Base-by-base conservation (phyloP, 2,113 vertebrate genomes). In the Nesogale talazaci region DNA sequence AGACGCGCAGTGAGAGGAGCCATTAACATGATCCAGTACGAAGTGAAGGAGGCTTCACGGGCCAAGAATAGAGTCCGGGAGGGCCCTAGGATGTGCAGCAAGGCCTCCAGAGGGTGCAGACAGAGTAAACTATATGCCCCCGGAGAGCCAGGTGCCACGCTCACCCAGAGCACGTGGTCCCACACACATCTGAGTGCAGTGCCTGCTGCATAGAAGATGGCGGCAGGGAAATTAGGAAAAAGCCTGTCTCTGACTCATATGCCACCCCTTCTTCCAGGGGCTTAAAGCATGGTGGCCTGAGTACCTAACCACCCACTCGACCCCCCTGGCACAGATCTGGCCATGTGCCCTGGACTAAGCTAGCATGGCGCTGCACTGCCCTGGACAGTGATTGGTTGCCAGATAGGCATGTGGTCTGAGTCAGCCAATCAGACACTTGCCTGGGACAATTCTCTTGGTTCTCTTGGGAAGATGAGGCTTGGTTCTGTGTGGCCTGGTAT, bases 401-500 rank as follows among this genome's bases (percentile, higher is more conserved):
- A 46, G 42, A 46, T 46, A 70, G 34, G 7, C 77, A 57, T 27
- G 27, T 36, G 79, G 67, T 69, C 52, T 36, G 36, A 82, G 36
- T 3, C 34, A 25, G 38, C 27, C 83, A 74, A 61, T 77, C 36
- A 31, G 69, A 76, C 12, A 76, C 89, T 88, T 88, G 65, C 63
- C 31, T 86, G 91, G 70, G 36, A 70, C 11, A 87, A 63, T 36
- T 61, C 25, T 65, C 36, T 9, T 23, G 78, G 70, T 75, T 22
- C 81, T 89, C 19, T 81, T 70, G 23, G 88, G 63, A 61, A 93
- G 88, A 76, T 27, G n/a, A 56, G 25, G 29, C 23, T 76, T 63
- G 23, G 70, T 22, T 3, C 0, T 63, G 31, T 5, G 15, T 29
- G 20, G 70, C 59, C 82, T 31, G 4, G 23, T 23, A 5, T 34